phyloP scores from a whole-genome alignment of 2,888 invertebrate species.

The Acanthoscelides obtectus region DNA sequence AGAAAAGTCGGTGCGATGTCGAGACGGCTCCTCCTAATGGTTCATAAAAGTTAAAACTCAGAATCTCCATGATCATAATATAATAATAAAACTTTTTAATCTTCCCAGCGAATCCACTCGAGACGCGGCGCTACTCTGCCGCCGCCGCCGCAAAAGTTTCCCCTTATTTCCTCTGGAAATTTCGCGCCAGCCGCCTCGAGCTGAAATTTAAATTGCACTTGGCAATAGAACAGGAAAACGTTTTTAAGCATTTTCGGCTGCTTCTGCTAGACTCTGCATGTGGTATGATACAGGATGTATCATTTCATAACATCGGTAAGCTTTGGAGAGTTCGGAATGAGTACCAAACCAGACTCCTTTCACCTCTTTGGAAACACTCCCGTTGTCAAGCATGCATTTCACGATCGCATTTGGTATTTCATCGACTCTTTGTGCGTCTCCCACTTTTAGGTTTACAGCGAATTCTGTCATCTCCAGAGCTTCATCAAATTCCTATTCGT shows the following conservation, averaged over 20 bases:
- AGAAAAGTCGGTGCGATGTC: neutral
- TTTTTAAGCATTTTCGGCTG: neutral
- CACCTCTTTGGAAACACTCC: too few relatives aligned
- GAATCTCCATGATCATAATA: neutral
- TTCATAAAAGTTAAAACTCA: neutral
- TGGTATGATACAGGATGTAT: neutral
- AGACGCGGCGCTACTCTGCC: too few relatives aligned
- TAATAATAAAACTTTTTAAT: neutral
- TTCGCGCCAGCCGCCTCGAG: neutral
- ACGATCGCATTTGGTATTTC: too few relatives aligned
- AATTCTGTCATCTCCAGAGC: too few relatives aligned
- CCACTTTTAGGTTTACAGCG: too few relatives aligned
- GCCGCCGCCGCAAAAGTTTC: neutral
- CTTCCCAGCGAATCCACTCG: neutral
- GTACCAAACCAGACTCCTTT: too few relatives aligned
- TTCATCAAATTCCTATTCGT: too few relatives aligned
- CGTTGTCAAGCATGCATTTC: too few relatives aligned
- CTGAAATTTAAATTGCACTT: neutral
- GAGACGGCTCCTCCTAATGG: neutral
- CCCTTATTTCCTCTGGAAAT: neutral
- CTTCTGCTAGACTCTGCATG: neutral
- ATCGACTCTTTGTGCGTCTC: too few relatives aligned
- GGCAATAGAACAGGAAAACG: neutral
- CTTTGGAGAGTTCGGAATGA: too few relatives aligned
- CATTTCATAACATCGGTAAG: neutral